Percentiles rank a stretch among this genome's conserved stretches.
These are phyloP conservation scores for Drosophila quadrilineata DNA, from an alignment of 1,140 invertebrate genomes.

Conservation along the genomic window DNA sequence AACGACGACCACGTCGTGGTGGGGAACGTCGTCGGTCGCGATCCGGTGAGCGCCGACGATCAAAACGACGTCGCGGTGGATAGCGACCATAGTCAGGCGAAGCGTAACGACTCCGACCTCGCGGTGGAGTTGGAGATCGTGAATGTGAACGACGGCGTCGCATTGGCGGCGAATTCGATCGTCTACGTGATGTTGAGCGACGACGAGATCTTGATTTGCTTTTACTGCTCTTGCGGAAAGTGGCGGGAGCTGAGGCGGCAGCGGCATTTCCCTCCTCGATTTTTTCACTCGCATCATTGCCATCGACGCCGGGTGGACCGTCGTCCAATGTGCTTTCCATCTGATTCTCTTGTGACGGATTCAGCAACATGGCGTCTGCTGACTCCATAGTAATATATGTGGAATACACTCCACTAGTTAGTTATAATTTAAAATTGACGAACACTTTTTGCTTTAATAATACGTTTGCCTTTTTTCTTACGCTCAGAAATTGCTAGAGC, in stretches of 20 bases:
- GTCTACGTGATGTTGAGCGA: conserved; percentile 52
- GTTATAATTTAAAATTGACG: neutral
- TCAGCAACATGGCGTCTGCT: conserved; percentile 58
- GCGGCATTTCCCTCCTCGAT: conserved; percentile 38
- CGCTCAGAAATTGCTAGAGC: conserved; percentile 9
- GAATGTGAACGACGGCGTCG: conserved; percentile 56
- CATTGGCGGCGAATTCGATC: conserved; percentile 51
- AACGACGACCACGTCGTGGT: conserved; percentile 57
- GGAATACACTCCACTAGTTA: conserved; percentile 30
- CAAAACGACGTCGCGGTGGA: conserved; percentile 55
- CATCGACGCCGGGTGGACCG: conserved; percentile 77
- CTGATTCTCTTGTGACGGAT: conserved; percentile 52
- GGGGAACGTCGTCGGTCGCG: conserved; percentile 54
- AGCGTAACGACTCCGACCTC: conserved; percentile 61
- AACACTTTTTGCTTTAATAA: conserved; percentile 18
- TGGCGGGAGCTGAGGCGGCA: conserved; percentile 20
- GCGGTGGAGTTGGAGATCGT: conserved; percentile 47
- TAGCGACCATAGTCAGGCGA: conserved; percentile 66
- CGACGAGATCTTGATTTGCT: conserved; percentile 51
- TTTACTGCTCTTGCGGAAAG: conserved; percentile 49
- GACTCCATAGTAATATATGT: conserved; percentile 45
- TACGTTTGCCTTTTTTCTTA: conserved; percentile 35
- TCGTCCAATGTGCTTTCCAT: conserved; percentile 44
- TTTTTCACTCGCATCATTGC: conserved; percentile 53
- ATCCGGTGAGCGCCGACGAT: conserved; percentile 51